Percentiles rank a stretch among this genome's conserved stretches.
Conservation (phyloP, 2,888 invertebrate species). For the Listrodromus nycthemerus region DNA sequence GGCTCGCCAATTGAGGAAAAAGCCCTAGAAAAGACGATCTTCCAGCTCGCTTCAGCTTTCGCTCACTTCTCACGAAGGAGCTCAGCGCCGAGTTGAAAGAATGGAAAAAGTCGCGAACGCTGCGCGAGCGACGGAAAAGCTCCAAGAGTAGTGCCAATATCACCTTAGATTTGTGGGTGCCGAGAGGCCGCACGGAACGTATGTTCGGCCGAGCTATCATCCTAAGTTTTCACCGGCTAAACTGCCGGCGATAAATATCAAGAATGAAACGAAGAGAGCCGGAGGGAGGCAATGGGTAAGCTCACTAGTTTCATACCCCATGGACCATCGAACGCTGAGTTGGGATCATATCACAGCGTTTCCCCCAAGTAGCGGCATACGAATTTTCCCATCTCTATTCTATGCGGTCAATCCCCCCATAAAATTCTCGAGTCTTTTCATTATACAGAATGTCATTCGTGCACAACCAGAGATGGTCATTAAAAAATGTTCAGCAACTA, state of each 20-base stretch:
- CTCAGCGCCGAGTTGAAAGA: slow-evolving; percentile 22
- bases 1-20: slow-evolving; percentile 59
- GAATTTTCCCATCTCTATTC: slow-evolving; percentile 47
- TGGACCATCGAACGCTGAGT: slow-evolving; percentile 63
- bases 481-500: slow-evolving; percentile 25
- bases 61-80: slow-evolving; percentile 41
- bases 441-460: slow-evolving; percentile 24
- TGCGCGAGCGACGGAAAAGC: slow-evolving; percentile 35
- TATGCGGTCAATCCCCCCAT: slow-evolving; percentile 35
- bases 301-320: slow-evolving; percentile 65
- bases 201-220: slow-evolving; percentile 69
- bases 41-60: slow-evolving; percentile 32
- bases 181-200: slow-evolving; percentile 69
- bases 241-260: slow-evolving; percentile 76
- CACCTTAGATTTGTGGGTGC: slow-evolving; percentile 76
- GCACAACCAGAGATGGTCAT: slow-evolving; percentile 6
- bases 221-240: slow-evolving; percentile 73
- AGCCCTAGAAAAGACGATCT: slow-evolving; percentile 60
- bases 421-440: slow-evolving; percentile 47
- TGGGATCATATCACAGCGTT: slow-evolving; percentile 53
- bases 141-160: slow-evolving; percentile 74
- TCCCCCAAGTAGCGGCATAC: slow-evolving; percentile 25
- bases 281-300: slow-evolving; percentile 31
- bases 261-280: slow-evolving; percentile 44
- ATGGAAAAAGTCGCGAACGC: slow-evolving; percentile 57